Percentiles rank a stretch among this genome's conserved stretches.
These are phyloP conservation scores for Eretmochelys imbricata DNA, from an alignment of 2,113 vertebrate genomes.

Conservation along the genomic window DNA sequence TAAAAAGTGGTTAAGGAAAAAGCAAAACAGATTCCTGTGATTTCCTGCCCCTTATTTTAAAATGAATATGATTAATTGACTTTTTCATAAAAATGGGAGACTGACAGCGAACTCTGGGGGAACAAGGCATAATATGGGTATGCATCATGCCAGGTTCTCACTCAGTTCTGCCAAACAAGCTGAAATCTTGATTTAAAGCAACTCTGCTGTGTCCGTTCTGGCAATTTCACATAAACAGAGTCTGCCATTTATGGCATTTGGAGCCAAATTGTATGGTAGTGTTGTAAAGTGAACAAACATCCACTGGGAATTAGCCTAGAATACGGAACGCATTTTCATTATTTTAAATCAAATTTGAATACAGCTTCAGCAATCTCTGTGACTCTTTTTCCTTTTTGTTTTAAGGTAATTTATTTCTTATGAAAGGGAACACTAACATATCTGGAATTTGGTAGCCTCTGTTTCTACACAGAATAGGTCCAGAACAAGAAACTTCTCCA, in stretches of 20 bases:
- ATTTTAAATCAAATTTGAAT: not conserved
- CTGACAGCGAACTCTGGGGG: not conserved
- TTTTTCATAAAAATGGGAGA: not conserved
- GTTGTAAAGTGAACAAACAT: not conserved
- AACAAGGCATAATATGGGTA: not conserved
- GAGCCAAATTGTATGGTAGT: not conserved
- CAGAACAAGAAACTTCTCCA: not conserved
- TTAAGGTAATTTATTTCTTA: not conserved
- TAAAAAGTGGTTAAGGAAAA: not conserved
- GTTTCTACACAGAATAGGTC: not conserved
- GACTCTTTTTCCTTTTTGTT: not conserved
- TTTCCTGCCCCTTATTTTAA: not conserved
- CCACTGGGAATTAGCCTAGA: not conserved
- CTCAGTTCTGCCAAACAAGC: not conserved
- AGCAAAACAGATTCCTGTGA: not conserved
- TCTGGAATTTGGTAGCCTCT: too few species aligned
- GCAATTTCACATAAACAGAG: not conserved
- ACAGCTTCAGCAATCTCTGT: not conserved
- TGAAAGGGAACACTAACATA: not conserved
- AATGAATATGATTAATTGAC: not conserved
- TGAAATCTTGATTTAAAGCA: not conserved
- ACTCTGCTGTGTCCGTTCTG: not conserved
- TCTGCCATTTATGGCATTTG: not conserved
- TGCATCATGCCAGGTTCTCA: not conserved
- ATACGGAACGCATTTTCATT: not conserved